Evolutionary conservation across 2,113 vertebrate genomes (phyloP).

Genomic region (Orientallactaga bullata): DNA sequence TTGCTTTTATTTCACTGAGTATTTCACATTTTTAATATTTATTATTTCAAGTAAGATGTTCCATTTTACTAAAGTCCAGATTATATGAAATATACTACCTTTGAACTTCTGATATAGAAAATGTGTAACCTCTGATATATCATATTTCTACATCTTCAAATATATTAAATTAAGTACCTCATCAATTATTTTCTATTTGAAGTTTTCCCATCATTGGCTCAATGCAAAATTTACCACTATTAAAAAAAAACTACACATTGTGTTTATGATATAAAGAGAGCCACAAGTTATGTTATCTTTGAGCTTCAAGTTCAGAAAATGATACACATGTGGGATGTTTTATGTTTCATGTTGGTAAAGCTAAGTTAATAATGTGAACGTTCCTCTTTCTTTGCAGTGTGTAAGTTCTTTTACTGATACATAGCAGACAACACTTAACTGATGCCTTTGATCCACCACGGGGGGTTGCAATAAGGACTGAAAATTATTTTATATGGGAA

Average conservation of each 20-base stretch:
- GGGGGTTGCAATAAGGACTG: neutral
- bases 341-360: neutral
- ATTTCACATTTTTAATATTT: neutral
- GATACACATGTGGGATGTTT: neutral
- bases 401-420: neutral
- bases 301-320: neutral
- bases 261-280: neutral
- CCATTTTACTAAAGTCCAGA: neutral
- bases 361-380: neutral
- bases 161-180: neutral
- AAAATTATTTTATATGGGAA: neutral
- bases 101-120: neutral
- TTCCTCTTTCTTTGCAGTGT: neutral
- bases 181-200: neutral
- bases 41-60: neutral
- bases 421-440: neutral
- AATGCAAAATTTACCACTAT: neutral
- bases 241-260: neutral
- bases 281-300: neutral
- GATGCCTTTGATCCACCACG: neutral
- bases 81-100: slow-evolving; percentile 1
- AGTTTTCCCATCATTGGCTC: neutral
- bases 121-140: neutral
- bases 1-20: neutral
- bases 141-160: slow-evolving; percentile 2